These are phyloP conservation scores for Philotrypesis tridentata DNA, from an alignment of 1,140 invertebrate species.

Conservation along the genomic window DNA sequence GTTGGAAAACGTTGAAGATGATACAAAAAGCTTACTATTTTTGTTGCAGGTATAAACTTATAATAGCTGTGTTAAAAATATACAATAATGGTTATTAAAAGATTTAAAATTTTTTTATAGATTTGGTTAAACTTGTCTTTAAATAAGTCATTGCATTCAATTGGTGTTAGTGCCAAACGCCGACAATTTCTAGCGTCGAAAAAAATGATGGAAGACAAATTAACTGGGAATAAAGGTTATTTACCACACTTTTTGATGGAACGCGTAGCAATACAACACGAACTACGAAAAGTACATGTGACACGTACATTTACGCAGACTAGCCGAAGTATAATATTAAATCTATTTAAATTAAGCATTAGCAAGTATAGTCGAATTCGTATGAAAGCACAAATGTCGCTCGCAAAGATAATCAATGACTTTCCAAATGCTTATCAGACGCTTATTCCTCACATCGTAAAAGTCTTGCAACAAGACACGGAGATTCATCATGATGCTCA, in stretches of 20 bases:
- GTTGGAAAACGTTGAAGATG: constrained; percentile 79
- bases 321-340: constrained; percentile 77
- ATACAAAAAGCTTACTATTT: constrained; percentile 82
- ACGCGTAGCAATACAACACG: constrained; percentile 80
- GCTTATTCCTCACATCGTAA: constrained; percentile 77
- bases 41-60: constrained; percentile 69
- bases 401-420: constrained; percentile 67
- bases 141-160: background rate
- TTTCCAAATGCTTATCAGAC: constrained; percentile 78
- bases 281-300: constrained; percentile 73
- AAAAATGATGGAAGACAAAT: constrained; percentile 64
- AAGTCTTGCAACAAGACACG: constrained; percentile 76
- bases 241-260: constrained; percentile 77
- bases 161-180: background rate
- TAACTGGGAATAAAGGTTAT: constrained; percentile 75
- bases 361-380: constrained; percentile 83
- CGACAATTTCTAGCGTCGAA: background rate
- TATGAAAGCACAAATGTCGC: constrained; percentile 78
- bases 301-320: constrained; percentile 72
- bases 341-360: constrained; percentile 76
- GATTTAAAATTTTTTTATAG: background rate
- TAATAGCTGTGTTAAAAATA: background rate
- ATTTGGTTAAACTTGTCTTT: background rate
- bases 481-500: constrained; percentile 81
- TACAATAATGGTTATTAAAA: too few species aligned